Percentiles rank a stretch among this genome's conserved stretches.
phyloP scores from a whole-genome alignment of 2,113 vertebrate genomes.

The Paraplagusia blochii region DNA sequence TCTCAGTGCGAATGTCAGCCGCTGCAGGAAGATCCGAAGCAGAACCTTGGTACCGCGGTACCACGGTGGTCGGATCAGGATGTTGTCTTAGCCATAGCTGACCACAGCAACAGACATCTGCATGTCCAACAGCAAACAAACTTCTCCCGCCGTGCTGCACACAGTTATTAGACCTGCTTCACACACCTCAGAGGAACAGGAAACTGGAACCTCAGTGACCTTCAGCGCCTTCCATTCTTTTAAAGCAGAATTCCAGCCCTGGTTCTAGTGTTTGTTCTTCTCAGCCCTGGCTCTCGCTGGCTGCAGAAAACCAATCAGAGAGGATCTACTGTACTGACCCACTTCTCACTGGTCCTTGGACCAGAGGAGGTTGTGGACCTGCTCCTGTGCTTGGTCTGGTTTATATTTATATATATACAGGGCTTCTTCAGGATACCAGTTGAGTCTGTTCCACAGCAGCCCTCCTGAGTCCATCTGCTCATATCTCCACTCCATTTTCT shows the following conservation, averaged over 20 bases:
- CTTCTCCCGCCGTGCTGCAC: too few relatives aligned
- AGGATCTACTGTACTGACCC: too few relatives aligned
- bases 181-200: conserved; percentile 19
- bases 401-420: not conserved
- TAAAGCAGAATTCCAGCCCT: conserved; percentile 41
- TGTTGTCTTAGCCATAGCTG: conserved; percentile 56
- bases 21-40: conserved; percentile 24
- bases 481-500: too few relatives aligned
- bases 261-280: not conserved
- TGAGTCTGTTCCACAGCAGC: too few relatives aligned
- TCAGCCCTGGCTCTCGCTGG: too few relatives aligned
- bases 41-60: conserved; percentile 55
- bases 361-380: too few relatives aligned
- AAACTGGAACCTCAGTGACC: conserved; percentile 1
- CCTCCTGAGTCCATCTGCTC: too few relatives aligned
- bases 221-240: not conserved
- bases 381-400: too few relatives aligned
- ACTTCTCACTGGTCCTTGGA: too few relatives aligned
- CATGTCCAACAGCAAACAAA: conserved; percentile 37
- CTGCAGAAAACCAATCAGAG: too few relatives aligned
- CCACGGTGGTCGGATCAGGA: conserved; percentile 56
- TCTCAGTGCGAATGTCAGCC: conserved; percentile 47
- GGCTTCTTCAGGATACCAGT: too few relatives aligned
- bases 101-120: conserved; percentile 51
- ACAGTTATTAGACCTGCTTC: conserved; percentile 11